phyloP scores from a whole-genome alignment of 1,140 invertebrate genomes.

The Pissodes strobi region DNA sequence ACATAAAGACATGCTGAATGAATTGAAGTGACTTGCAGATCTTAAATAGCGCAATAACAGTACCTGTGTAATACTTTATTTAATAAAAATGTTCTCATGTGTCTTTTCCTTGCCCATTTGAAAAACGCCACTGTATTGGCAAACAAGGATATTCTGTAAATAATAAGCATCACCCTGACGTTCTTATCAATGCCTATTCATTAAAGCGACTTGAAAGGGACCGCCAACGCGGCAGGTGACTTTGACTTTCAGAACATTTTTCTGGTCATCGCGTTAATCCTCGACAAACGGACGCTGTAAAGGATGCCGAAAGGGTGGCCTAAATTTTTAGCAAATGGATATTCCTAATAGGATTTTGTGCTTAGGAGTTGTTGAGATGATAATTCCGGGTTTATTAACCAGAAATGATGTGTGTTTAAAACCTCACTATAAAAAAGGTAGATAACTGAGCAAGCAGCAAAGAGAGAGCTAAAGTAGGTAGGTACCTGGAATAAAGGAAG shows the following conservation, averaged over 20 bases:
- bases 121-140: slow-evolving; percentile 9
- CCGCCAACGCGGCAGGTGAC: slow-evolving; percentile 14
- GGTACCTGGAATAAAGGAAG: too few species aligned
- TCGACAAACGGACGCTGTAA: background rate
- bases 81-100: too few species aligned
- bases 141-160: slow-evolving; percentile 2
- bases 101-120: too few species aligned
- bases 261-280: background rate
- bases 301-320: background rate
- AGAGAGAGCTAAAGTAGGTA: too few species aligned
- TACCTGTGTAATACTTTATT: too few species aligned
- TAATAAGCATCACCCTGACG: slow-evolving; percentile 18
- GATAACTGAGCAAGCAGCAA: too few species aligned
- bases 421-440: too few species aligned
- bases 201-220: slow-evolving; percentile 6
- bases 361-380: background rate
- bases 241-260: slow-evolving; percentile 13
- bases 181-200: slow-evolving; percentile 21
- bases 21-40: too few species aligned
- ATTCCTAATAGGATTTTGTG: background rate
- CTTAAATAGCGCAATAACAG: too few species aligned
- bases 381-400: too few species aligned
- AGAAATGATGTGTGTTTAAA: too few species aligned
- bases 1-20: too few species aligned
- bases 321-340: background rate